Conservation (phyloP, 1,140 invertebrate species). For the Akabosia matsudoensis region DNA sequence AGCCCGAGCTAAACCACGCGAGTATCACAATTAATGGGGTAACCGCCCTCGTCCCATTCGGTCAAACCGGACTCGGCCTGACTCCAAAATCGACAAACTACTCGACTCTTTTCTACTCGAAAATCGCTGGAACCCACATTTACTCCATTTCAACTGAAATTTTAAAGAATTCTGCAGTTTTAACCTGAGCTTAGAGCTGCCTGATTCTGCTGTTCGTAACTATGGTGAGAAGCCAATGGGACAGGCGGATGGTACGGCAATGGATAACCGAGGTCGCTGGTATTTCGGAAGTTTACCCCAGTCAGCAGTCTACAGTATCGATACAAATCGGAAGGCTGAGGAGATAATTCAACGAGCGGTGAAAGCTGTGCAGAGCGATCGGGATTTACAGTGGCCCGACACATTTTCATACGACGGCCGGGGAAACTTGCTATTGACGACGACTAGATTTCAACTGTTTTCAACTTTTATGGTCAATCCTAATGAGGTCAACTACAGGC, state of each 20-base stretch:
- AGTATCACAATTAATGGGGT: neutral
- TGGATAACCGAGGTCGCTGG: conserved; percentile 2
- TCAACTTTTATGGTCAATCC: neutral
- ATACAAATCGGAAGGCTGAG: neutral
- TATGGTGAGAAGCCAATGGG: neutral
- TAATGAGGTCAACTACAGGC: conserved; percentile 3
- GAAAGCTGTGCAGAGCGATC: neutral
- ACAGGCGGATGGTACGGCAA: neutral
- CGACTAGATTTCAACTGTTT: neutral
- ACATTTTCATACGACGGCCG: neutral
- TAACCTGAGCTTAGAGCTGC: neutral
- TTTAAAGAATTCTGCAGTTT: neutral
- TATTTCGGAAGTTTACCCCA: neutral
- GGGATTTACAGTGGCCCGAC: neutral
- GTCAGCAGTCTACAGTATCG: neutral
- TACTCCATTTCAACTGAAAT: neutral
- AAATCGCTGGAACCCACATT: neutral
- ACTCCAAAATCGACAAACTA: neutral
- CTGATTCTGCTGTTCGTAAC: neutral
- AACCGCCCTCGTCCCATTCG: neutral
- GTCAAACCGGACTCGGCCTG: neutral
- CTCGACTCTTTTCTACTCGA: neutral
- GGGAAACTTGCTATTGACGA: neutral
- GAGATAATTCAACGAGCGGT: neutral
- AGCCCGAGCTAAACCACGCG: neutral